Evolutionary conservation across 1,140 invertebrate species (phyloP).

Genomic region (Drosophila suzukii): DNA sequence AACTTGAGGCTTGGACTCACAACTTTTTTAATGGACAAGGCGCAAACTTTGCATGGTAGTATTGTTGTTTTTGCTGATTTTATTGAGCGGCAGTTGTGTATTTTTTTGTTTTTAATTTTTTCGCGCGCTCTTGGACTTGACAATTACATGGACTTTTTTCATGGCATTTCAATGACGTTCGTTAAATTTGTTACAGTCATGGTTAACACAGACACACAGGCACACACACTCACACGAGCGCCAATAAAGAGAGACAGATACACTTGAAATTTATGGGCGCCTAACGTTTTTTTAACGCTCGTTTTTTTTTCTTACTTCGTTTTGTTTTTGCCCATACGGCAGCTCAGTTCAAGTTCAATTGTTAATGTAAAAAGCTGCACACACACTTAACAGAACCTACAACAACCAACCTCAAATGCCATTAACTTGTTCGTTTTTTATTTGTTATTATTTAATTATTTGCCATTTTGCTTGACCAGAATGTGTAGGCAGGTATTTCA

Average conservation of each 20-base stretch:
- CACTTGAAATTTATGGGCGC: constrained; percentile 56
- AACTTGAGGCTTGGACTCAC: constrained; percentile 48
- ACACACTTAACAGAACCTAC: constrained; percentile 33
- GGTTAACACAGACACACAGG: constrained; percentile 62
- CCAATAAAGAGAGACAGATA: constrained; percentile 41
- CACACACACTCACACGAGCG: constrained; percentile 13
- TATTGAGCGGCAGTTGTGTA: constrained; percentile 57
- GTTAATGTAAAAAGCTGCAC: constrained; percentile 73
- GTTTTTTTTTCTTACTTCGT: constrained; percentile 43
- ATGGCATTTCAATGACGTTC: constrained; percentile 78
- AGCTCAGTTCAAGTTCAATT: constrained; percentile 81
- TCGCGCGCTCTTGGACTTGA: constrained; percentile 81
- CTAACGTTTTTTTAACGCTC: constrained; percentile 50
- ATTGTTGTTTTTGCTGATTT: constrained; percentile 45
- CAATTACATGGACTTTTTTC: constrained; percentile 78
- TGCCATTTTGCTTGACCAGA: constrained; percentile 37
- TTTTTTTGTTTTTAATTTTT: constrained; percentile 51
- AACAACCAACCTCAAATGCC: constrained; percentile 34
- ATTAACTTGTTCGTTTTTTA: constrained; percentile 58
- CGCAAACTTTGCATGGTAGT: constrained; percentile 45
- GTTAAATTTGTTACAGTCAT: constrained; percentile 82
- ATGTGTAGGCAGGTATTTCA: constrained; percentile 40
- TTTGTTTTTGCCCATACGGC: constrained; percentile 51
- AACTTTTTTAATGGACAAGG: constrained; percentile 71
- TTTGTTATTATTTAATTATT: constrained; percentile 58